Conservation (phyloP, 2,888 invertebrate genomes). For the Linnaemya vulpina region DNA sequence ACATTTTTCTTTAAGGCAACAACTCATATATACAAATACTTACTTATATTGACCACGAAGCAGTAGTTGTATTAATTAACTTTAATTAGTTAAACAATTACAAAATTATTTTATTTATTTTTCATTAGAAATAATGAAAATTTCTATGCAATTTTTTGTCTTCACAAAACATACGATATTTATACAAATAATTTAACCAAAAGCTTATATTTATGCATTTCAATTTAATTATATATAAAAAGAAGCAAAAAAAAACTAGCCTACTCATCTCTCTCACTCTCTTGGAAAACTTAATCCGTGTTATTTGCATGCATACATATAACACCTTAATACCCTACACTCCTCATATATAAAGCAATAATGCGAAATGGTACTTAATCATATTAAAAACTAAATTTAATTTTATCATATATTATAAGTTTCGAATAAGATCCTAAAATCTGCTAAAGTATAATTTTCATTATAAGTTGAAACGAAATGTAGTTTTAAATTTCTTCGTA, state of each 20-base stretch:
- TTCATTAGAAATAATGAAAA: background rate
- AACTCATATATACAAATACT: too few relatives aligned
- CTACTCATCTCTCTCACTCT: constrained; percentile 35
- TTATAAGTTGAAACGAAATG: constrained; percentile 34
- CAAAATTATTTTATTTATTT: constrained; percentile 24
- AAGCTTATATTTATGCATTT: constrained; percentile 66
- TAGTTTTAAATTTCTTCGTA: constrained; percentile 50
- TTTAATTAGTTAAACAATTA: constrained; percentile 28
- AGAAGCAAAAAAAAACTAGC: background rate
- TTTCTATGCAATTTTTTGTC: constrained; percentile 26
- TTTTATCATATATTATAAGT: constrained; percentile 13
- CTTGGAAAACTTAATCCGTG: background rate
- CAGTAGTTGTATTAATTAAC: constrained; percentile 34
- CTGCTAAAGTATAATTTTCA: constrained; percentile 16
- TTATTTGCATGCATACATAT: constrained; percentile 23
- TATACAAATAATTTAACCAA: constrained; percentile 45
- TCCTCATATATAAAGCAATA: constrained; percentile 24
- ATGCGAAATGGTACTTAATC: constrained; percentile 56
- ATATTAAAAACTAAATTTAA: constrained; percentile 36
- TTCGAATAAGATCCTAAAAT: constrained; percentile 27
- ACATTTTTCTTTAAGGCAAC: constrained; percentile 6
- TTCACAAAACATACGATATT: constrained; percentile 7
- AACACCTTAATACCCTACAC: background rate
- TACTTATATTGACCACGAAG: background rate
- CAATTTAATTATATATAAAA: constrained; percentile 47